Evolutionary conservation across 2,113 vertebrate genomes (phyloP), one percentile per base, ranked within the genome.

Genomic region (Semnornis frantzii): DNA sequence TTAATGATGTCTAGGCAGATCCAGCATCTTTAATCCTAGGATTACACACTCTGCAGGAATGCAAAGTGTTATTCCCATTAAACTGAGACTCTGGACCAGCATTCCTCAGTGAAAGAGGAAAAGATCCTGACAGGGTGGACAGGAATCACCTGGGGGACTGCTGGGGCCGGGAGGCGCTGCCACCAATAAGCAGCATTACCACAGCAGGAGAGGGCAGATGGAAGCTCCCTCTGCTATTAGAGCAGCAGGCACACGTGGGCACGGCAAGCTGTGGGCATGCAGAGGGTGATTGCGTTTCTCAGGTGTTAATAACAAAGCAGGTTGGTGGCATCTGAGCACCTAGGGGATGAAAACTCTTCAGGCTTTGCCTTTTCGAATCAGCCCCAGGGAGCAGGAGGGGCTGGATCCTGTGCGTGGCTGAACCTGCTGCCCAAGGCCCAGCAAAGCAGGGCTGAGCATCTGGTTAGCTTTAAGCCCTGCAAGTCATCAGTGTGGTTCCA

Each of bases 321-420:
- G 9, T 27, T 15, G n/a, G 15, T 5, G 6, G 21, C 1, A 7
- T 14, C 52, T 0, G 0, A 80, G 57, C 87, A 37, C 15, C 28
- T 30, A 46, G 46, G 81, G 88, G 85, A 85, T 1, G 59, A 18
- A 37, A 82, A 62, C 12, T 10, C 12, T 7, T 52, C 64, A 18
- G 14, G 1, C 37, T 84, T n/a, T 2, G 18, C 66, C 23, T 7
- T 78, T n/a, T 34, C 48, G 3, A 39, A 37, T 28, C 3, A 3
- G 4, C 27, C 25, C 6, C 10, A 0, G 6, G 76, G 28, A 77
- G 34, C 64, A 6, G 7, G 1, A 59, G 39, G 48, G 66, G 48
- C 4, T 0, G 1, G 68, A 78, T 23, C 31, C 93, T 31, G 59
- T 0, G 3, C 58, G 0, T 4, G 0, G 12, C 4, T 0, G 23